Evolutionary conservation across 2,113 vertebrate species (phyloP).

Genomic region (Guaruba guarouba): DNA sequence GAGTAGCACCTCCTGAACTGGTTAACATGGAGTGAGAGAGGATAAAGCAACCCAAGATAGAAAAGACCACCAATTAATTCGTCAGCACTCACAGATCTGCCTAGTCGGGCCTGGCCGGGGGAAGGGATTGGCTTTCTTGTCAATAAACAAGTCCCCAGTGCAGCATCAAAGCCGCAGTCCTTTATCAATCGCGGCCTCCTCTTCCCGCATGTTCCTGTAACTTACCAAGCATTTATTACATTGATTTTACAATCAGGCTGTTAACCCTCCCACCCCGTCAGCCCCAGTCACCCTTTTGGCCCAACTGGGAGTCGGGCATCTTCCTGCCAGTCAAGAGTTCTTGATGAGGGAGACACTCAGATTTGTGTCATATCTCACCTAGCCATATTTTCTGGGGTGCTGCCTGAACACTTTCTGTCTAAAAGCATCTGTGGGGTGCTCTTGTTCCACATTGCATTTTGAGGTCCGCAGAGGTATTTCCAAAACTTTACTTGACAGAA

Average conservation of each 20-base stretch:
- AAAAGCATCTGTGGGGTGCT: background rate
- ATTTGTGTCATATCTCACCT: background rate
- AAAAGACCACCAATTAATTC: slow-evolving; percentile 85
- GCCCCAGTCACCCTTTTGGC: slow-evolving; percentile 71
- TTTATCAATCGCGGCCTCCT: slow-evolving; percentile 95
- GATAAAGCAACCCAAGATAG: slow-evolving; percentile 42
- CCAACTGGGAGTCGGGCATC: slow-evolving; percentile 69
- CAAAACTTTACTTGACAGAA: background rate
- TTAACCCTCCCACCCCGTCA: slow-evolving; percentile 87
- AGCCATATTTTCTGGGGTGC: background rate
- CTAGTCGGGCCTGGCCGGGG: slow-evolving; percentile 74
- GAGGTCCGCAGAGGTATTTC: background rate
- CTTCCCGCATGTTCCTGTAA: slow-evolving; percentile 98
- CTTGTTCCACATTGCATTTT: fast-evolving
- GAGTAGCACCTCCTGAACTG: background rate
- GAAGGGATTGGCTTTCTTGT: slow-evolving; percentile 89
- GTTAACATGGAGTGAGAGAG: slow-evolving; percentile 35
- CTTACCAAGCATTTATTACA: slow-evolving; percentile 98
- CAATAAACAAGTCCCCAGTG: slow-evolving; percentile 93
- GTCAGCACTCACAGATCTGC: slow-evolving; percentile 77
- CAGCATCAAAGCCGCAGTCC: slow-evolving; percentile 95
- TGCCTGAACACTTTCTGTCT: background rate
- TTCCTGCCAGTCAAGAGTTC: slow-evolving; percentile 20
- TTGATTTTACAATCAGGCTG: slow-evolving; percentile 99
- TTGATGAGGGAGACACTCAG: background rate